Evolutionary conservation across 53 echinoderm and acorn worm genomes (phyloP), one percentile per base, ranked within the genome.

Genomic region (Glandiceps talaboti): DNA sequence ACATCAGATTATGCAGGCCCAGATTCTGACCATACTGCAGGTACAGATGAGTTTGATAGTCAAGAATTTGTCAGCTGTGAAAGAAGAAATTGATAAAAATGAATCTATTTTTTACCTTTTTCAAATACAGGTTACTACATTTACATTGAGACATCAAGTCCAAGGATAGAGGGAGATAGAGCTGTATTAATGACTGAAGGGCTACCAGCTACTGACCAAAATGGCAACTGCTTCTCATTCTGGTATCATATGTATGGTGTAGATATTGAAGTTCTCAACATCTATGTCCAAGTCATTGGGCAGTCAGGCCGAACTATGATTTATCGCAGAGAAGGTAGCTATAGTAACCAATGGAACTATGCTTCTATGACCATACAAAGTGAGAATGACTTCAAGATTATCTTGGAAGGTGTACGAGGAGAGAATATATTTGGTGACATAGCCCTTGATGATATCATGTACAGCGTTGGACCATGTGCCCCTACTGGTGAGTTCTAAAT

Each of bases 391-490:
- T 82, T 76, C 45, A 82, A 33, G 32, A 45, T 45, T 12, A 45
- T 45, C 6, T 20, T 45, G 64, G 97, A 97, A 33, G 97, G 81
- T 12, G 82, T 85, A 14, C 80, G 85, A 1, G 97, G 97, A 27
- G 27, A 81, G 0, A 83, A 76, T 14, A 87, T 74, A 80, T 78
- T 31, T 73, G 97, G 97, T 14, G 97, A 97, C 31, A 93, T 97
- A 27, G 90, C 97, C 0, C 85, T 97, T 33, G 97, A 97, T 77
- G 97, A 97, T 79, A 82, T 97, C 64, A 87, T 75, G 25, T 91
- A 92, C 77, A 83, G 83, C 29, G 80, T 82, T 32, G 82, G 85
- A 31, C 74, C 33, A 31, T 88, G 88, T 79, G 27, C 31, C 31
- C 10, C 31, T 78, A 31, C 26, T 27, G 31, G 20, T 31, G 32